phyloP scores from a whole-genome alignment of 2,113 vertebrate genomes.

The Protomyctophum bolini region DNA sequence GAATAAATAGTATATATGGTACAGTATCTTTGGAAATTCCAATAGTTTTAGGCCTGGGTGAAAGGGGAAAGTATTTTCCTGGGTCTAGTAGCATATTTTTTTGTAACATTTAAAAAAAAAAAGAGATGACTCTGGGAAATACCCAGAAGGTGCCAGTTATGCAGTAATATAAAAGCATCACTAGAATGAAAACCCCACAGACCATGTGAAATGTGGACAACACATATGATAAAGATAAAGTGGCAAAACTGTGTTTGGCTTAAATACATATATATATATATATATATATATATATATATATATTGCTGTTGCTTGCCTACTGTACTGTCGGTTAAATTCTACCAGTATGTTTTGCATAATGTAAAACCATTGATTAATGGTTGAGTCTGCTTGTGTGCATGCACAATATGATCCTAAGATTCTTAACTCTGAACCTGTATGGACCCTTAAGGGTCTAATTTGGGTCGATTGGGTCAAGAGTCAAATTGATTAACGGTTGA shows the following conservation, averaged over 20 bases:
- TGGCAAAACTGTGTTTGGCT: not conserved
- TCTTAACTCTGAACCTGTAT: too few relatives aligned
- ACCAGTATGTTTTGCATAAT: not conserved
- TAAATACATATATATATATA: not conserved
- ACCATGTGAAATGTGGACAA: constrained; percentile 1
- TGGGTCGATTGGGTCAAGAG: too few relatives aligned
- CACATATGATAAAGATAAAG: not conserved
- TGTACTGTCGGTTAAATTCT: constrained; percentile 7
- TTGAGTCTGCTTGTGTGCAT: too few relatives aligned
- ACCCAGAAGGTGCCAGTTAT: constrained; percentile 46
- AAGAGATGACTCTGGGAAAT: constrained; percentile 69
- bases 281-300: not conserved
- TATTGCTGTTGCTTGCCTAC: not conserved
- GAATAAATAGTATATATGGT: not conserved
- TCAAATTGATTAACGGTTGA: too few relatives aligned
- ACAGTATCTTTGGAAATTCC: constrained; percentile 67
- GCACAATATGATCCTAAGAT: too few relatives aligned
- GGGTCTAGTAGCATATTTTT: constrained; percentile 18
- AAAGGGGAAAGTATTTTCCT: constrained; percentile 44
- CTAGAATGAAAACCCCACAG: not conserved
- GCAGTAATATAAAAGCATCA: not conserved
- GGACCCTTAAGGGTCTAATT: too few relatives aligned
- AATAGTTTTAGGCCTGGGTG: constrained; percentile 27
- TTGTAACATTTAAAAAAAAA: constrained; percentile 36
- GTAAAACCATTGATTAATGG: too few relatives aligned